phyloP scores from a whole-genome alignment of 1,140 invertebrate species.

The Drosophila cardini region DNA sequence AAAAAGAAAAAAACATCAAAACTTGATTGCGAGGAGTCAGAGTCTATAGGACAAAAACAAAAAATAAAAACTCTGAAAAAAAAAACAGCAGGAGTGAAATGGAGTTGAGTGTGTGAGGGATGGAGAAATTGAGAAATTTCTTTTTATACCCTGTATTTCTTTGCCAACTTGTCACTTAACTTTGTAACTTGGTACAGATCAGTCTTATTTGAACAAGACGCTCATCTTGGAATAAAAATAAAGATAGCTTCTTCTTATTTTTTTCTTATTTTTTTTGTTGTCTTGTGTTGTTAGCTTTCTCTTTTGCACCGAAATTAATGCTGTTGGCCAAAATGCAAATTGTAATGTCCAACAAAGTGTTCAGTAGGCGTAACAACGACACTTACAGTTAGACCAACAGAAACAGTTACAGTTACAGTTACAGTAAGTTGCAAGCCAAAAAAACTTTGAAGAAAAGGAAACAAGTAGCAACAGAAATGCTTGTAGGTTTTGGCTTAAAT shows the following conservation, averaged over 20 bases:
- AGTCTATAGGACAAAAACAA: background rate
- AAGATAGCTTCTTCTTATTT: too few species aligned
- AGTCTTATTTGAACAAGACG: too few species aligned
- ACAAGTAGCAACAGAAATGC: constrained; percentile 11
- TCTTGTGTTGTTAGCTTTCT: constrained; percentile 13
- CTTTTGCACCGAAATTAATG: background rate
- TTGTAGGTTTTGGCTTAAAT: constrained; percentile 39
- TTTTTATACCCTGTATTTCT: too few species aligned
- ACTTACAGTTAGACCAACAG: constrained; percentile 11
- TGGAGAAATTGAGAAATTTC: background rate
- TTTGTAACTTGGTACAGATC: too few species aligned
- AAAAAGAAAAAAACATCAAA: too few species aligned
- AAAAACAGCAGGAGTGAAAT: background rate
- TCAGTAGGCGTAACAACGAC: constrained; percentile 23
- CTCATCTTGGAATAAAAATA: too few species aligned
- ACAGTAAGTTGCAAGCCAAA: constrained; percentile 29
- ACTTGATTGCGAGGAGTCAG: constrained; percentile 7
- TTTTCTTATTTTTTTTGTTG: too few species aligned
- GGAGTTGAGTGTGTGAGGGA: background rate
- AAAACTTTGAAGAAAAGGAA: background rate
- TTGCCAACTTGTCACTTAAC: too few species aligned
- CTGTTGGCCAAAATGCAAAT: constrained; percentile 12
- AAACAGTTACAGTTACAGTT: constrained; percentile 14
- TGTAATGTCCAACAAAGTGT: background rate
- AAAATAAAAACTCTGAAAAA: too few species aligned